Evolutionary conservation across 2,888 invertebrate genomes (phyloP).

Genomic region (Phorcus lineatus): DNA sequence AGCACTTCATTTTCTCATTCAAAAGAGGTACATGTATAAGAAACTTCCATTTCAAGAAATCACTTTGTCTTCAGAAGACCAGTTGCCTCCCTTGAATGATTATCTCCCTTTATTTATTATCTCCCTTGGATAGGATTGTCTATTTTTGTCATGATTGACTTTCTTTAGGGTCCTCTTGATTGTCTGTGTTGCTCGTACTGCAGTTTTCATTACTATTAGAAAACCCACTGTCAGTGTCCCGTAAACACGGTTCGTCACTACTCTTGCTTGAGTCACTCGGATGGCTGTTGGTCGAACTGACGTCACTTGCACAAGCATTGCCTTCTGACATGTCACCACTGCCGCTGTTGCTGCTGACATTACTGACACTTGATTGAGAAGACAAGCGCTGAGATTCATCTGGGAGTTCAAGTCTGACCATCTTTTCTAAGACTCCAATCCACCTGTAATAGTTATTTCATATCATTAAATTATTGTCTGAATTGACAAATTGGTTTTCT

Average conservation of each 20-base stretch:
- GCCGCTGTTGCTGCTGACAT: conserved; percentile 34
- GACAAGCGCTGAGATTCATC: conserved; percentile 43
- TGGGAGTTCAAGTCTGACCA: conserved; percentile 60
- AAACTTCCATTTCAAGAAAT: too few species aligned
- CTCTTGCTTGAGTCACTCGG: not conserved
- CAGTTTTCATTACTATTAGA: conserved; percentile 13
- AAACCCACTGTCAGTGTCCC: conserved; percentile 12
- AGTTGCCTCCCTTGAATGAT: too few species aligned
- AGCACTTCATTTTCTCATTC: too few species aligned
- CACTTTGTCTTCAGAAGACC: too few species aligned
- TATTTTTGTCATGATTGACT: not conserved
- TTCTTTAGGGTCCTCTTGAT: not conserved
- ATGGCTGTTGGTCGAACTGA: not conserved
- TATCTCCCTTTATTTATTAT: too few species aligned
- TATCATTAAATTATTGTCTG: too few species aligned
- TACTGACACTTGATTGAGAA: conserved; percentile 42
- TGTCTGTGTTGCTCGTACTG: not conserved
- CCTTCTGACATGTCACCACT: conserved; percentile 33
- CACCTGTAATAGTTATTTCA: conserved; percentile 73
- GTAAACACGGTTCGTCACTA: not conserved
- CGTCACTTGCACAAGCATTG: not conserved
- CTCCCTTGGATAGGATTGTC: too few species aligned
- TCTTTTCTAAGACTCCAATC: conserved; percentile 72
- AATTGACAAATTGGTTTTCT: too few species aligned
- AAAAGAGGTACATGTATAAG: too few species aligned